A percentile compares a stretch with the other conserved stretches of the same genome.
Conservation (phyloP, 2,113 vertebrate genomes). For the Alaudala cheleensis region DNA sequence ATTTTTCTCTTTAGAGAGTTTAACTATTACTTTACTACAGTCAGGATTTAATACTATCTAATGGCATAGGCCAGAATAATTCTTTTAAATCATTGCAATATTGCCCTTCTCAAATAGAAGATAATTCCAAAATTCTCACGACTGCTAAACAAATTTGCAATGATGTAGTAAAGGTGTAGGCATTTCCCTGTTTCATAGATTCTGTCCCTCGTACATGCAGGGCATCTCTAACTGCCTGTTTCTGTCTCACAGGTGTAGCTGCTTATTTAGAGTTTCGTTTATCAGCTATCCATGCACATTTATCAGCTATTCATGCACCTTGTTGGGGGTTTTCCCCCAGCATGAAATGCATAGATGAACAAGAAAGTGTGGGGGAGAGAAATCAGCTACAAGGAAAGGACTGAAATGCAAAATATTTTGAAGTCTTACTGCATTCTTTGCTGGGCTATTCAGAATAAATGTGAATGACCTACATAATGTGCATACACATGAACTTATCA, state of each 20-base stretch:
- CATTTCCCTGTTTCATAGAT: background rate
- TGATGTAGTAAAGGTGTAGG: background rate
- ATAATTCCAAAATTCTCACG: background rate
- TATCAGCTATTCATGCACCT: background rate
- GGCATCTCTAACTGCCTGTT: background rate
- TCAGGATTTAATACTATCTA: background rate
- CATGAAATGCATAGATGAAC: background rate
- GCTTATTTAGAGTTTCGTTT: background rate
- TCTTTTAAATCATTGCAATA: background rate
- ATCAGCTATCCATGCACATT: background rate
- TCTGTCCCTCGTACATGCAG: background rate
- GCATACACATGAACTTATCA: background rate
- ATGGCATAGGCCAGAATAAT: background rate
- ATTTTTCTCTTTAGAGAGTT: background rate
- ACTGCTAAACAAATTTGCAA: background rate
- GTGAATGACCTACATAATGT: background rate
- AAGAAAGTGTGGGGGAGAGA: background rate
- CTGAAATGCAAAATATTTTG: background rate
- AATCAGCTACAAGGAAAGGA: background rate
- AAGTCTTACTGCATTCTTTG: background rate
- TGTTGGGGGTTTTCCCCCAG: background rate
- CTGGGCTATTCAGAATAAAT: background rate
- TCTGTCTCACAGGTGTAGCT: background rate
- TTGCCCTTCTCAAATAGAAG: background rate
- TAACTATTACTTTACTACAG: background rate